Evolutionary conservation across 30 jellyfish, hydroid and myxozoan species (phyloP).

Genomic region (Aurelia sp.): DNA sequence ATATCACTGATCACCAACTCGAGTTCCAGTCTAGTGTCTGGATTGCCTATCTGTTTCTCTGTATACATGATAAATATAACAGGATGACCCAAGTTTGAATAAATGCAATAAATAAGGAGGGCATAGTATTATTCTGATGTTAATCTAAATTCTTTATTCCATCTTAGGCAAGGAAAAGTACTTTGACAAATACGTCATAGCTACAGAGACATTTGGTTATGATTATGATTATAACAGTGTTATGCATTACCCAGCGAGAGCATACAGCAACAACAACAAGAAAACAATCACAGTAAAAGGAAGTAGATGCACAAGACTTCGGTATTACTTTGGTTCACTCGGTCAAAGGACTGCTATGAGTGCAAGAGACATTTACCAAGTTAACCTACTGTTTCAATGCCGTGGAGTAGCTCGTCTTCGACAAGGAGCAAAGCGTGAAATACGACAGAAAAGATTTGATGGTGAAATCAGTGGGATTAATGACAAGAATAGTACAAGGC

Average conservation of each 20-base stretch:
- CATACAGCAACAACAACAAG: conserved; percentile 11
- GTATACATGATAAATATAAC: too few relatives aligned
- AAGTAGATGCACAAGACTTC: background rate
- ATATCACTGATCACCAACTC: too few relatives aligned
- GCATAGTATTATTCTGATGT: background rate
- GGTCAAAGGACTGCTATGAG: conserved; percentile 26
- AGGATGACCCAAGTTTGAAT: background rate
- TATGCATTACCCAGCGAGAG: conserved; percentile 39
- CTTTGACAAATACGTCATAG: conserved; percentile 15
- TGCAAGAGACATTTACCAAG: background rate
- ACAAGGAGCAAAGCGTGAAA: too few relatives aligned
- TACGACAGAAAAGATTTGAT: too few relatives aligned
- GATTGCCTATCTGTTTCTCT: too few relatives aligned
- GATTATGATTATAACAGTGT: conserved; percentile 40
- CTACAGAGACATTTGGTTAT: conserved; percentile 8
- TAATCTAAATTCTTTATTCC: background rate
- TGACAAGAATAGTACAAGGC: too few relatives aligned
- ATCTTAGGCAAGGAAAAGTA: background rate
- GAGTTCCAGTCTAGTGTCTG: too few relatives aligned
- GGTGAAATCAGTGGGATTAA: too few relatives aligned
- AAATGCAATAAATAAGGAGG: background rate
- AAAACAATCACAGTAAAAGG: background rate
- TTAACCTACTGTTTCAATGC: too few relatives aligned
- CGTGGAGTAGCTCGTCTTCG: too few relatives aligned
- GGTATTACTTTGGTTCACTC: background rate